Evolutionary conservation across 2,888 invertebrate species (phyloP).

Genomic region (Kuschelorhynchus macadamiae): DNA sequence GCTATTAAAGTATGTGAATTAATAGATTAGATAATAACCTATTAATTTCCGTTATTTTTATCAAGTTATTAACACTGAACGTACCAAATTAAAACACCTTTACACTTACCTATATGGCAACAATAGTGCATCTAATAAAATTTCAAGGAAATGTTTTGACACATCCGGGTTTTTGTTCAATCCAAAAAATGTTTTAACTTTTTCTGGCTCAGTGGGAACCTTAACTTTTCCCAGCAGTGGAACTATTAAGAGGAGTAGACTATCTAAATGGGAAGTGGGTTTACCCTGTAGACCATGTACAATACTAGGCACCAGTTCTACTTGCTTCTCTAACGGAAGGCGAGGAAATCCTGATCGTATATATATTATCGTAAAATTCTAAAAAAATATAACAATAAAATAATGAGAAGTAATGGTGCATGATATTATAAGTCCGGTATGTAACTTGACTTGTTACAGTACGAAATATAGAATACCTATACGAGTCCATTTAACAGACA

Average conservation of each 20-base stretch:
- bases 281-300: constrained; percentile 85
- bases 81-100: not conserved
- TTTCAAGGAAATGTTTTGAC: constrained; percentile 78
- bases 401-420: not conserved
- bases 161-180: constrained; percentile 81
- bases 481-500: too few species aligned
- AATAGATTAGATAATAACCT: too few species aligned
- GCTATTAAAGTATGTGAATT: too few species aligned
- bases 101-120: constrained; percentile 84
- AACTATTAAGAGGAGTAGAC: constrained; percentile 84
- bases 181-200: constrained; percentile 76
- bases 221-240: constrained; percentile 83
- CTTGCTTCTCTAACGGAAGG: constrained; percentile 81
- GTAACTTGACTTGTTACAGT: too few species aligned
- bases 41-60: too few species aligned
- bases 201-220: constrained; percentile 75
- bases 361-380: constrained; percentile 96
- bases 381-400: constrained; percentile 62
- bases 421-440: too few species aligned
- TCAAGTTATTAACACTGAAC: too few species aligned
- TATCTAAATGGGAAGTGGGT: constrained; percentile 88
- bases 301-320: constrained; percentile 80
- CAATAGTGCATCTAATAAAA: constrained; percentile 86
- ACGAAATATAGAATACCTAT: too few species aligned
- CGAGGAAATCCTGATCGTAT: constrained; percentile 93